Percentiles rank a stretch among this genome's conserved stretches.
These are phyloP conservation scores for Tympanuchus pallidicinctus DNA, from an alignment of 2,113 vertebrate genomes.

Conservation along the genomic window DNA sequence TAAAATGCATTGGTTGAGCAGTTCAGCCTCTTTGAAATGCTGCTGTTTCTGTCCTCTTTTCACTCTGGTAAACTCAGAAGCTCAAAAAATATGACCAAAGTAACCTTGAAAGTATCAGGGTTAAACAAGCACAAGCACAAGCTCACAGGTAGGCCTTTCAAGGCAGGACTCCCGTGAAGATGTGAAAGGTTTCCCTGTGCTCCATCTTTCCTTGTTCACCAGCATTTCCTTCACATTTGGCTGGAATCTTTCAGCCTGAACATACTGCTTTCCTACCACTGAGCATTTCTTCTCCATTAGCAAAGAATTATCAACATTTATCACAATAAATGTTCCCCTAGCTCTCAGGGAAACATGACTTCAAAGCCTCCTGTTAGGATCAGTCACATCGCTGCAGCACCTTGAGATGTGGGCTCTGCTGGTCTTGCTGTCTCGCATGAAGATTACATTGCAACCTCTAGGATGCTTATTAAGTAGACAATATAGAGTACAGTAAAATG, in stretches of 20 bases:
- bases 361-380: not conserved
- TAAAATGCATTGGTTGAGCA: not conserved
- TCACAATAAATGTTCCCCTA: not conserved
- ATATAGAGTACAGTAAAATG: not conserved
- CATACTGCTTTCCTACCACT: not conserved
- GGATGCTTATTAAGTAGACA: not conserved
- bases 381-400: not conserved
- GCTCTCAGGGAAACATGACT: rapidly evolving
- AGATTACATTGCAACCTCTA: not conserved
- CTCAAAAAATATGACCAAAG: not conserved
- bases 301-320: not conserved
- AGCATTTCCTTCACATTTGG: not conserved
- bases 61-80: not conserved
- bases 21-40: not conserved
- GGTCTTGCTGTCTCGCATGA: not conserved
- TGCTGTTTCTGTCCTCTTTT: not conserved
- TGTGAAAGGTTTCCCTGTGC: not conserved
- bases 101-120: not conserved
- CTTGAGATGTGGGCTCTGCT: not conserved
- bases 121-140: not conserved
- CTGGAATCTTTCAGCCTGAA: not conserved
- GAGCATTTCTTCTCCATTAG: not conserved
- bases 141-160: not conserved
- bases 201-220: not conserved
- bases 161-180: not conserved